These are phyloP conservation scores for Danio kyathit DNA, from an alignment of 2,797 vertebrate genomes.

Conservation along the genomic window DNA sequence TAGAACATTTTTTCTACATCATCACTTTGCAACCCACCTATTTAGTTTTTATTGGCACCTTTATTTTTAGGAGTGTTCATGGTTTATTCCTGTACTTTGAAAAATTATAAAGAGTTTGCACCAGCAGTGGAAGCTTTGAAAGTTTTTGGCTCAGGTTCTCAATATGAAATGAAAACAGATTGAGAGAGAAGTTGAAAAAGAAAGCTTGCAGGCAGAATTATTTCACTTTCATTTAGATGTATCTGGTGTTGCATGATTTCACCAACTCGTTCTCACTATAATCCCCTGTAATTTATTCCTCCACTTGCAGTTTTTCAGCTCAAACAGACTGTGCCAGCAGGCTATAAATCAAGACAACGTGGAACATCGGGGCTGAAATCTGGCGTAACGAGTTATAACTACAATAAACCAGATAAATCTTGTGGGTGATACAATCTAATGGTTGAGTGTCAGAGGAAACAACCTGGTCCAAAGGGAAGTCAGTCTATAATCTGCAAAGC, in stretches of 20 bases:
- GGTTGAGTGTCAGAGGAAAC: slow-evolving; percentile 54
- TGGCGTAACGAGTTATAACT: slow-evolving; percentile 52
- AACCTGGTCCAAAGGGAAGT: slow-evolving; percentile 57
- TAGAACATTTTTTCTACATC: too few species aligned
- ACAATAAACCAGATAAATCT: slow-evolving; percentile 57
- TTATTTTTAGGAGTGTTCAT: too few species aligned
- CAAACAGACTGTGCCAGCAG: slow-evolving; percentile 14
- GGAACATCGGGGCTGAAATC: slow-evolving; percentile 29
- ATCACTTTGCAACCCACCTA: too few species aligned
- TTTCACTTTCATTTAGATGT: slow-evolving; percentile 45
- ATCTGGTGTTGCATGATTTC: slow-evolving; percentile 45
- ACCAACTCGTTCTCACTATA: slow-evolving; percentile 30
- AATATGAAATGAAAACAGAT: not conserved
- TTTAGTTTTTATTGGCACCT: too few species aligned
- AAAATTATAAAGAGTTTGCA: not conserved
- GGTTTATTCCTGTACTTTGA: too few species aligned
- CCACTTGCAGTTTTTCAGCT: slow-evolving; percentile 14
- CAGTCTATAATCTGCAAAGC: slow-evolving; percentile 50
- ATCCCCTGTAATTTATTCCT: slow-evolving; percentile 38
- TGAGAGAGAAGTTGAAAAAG: not conserved
- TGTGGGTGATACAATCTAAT: slow-evolving; percentile 57
- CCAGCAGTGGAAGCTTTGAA: slow-evolving; percentile 42
- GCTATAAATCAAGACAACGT: slow-evolving; percentile 48
- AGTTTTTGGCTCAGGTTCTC: slow-evolving; percentile 41
- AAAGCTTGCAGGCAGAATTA: slow-evolving; percentile 12